A percentile compares a stretch with the other conserved stretches of the same genome.
phyloP scores from a whole-genome alignment of 2,113 vertebrate species.

The Dermatemys mawii region DNA sequence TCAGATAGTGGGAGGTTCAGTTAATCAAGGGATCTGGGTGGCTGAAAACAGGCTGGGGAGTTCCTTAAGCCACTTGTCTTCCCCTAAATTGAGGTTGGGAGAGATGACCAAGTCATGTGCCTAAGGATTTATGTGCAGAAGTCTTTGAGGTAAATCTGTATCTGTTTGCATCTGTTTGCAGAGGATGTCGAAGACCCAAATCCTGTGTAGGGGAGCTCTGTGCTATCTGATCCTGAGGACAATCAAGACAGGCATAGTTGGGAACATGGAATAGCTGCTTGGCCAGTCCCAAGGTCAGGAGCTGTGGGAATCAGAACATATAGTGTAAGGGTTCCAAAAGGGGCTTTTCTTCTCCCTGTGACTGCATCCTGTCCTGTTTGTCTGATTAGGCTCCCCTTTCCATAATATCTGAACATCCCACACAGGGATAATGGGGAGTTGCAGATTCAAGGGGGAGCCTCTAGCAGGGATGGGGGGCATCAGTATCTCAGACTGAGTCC shows the following conservation, averaged over 20 bases:
- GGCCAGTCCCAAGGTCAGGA: background rate
- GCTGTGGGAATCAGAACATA: background rate
- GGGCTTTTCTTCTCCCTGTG: background rate
- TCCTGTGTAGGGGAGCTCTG: background rate
- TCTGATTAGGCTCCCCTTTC: background rate
- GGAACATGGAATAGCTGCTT: background rate
- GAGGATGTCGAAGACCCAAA: background rate
- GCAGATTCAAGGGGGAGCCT: background rate
- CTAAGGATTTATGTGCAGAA: background rate
- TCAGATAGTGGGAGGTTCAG: constrained; percentile 2
- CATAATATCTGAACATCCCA: background rate
- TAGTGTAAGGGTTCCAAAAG: background rate
- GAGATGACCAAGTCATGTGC: background rate
- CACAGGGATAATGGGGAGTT: background rate
- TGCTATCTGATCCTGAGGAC: background rate
- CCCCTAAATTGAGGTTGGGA: background rate
- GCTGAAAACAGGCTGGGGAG: constrained; percentile 34
- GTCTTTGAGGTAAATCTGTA: background rate
- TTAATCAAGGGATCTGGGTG: constrained; percentile 50
- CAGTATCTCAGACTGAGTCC: background rate
- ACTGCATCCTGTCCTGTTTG: background rate
- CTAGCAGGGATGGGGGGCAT: background rate
- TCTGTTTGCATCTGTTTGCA: background rate
- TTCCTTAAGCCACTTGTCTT: background rate
- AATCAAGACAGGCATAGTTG: rapidly evolving